Conservation (phyloP, 1,140 invertebrate species). For the Hyphantria cunea region DNA sequence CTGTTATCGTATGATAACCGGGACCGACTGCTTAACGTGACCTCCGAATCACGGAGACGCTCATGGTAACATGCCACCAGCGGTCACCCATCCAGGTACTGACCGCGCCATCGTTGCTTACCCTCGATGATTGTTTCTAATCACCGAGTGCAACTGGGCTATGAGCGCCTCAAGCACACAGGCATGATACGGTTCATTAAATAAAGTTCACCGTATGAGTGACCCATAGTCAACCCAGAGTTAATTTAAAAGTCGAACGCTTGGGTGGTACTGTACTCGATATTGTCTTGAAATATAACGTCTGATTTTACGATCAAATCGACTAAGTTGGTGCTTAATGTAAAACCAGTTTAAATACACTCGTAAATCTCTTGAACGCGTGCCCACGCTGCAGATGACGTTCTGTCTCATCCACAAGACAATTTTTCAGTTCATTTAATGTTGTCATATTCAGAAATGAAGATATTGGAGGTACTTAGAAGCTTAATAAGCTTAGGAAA, state of each 20-base stretch:
- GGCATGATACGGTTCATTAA: slow-evolving; percentile 28
- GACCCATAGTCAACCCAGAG: slow-evolving; percentile 60
- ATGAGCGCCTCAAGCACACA: no score
- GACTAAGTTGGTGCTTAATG: slow-evolving; percentile 68
- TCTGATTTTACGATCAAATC: slow-evolving; percentile 75
- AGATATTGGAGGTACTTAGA: not conserved
- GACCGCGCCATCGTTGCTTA: no score
- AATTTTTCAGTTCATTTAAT: slow-evolving; percentile 12
- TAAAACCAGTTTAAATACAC: slow-evolving; percentile 76
- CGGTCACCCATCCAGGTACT: no score
- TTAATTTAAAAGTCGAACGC: slow-evolving; percentile 56
- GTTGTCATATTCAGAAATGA: not conserved
- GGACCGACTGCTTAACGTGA: no score
- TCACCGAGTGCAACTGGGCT: no score
- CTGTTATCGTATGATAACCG: no score
- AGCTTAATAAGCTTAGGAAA: not conserved
- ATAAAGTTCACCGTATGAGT: slow-evolving; percentile 30
- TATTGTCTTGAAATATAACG: slow-evolving; percentile 67
- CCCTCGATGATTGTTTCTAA: no score
- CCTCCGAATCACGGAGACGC: no score
- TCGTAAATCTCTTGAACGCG: slow-evolving; percentile 67
- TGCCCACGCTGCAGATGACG: slow-evolving; percentile 61
- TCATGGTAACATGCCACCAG: no score
- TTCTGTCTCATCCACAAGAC: slow-evolving; percentile 42
- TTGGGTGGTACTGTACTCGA: slow-evolving; percentile 64